phyloP scores from a whole-genome alignment of 2,797 vertebrate species.

The Platyrinchus mystaceus region DNA sequence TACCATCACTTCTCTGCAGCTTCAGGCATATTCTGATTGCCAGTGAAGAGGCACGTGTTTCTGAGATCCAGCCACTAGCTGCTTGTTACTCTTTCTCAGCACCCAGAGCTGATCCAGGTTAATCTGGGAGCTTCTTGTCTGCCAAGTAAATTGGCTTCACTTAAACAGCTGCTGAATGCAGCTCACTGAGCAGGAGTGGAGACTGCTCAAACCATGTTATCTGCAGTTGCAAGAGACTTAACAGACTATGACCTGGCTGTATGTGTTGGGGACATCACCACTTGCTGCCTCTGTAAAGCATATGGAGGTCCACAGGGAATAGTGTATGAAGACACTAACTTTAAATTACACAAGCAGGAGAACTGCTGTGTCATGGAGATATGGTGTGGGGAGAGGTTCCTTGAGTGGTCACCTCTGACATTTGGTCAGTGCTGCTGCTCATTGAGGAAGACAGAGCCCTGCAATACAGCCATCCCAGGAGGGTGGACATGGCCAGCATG shows the following conservation, averaged over 20 bases:
- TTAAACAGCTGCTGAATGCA: not conserved
- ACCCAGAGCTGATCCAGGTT: not conserved
- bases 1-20: not conserved
- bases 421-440: not conserved
- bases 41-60: fast-evolving
- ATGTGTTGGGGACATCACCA: fast-evolving
- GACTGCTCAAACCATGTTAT: not conserved
- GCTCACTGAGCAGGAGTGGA: not conserved
- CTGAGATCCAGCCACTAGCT: not conserved
- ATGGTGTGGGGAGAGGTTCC: fast-evolving
- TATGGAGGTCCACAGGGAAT: not conserved
- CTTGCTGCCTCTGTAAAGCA: not conserved
- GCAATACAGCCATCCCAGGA: fast-evolving
- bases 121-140: conserved; percentile 16
- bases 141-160: not conserved
- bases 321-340: not conserved
- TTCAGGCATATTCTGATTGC: not conserved
- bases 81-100: not conserved
- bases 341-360: not conserved
- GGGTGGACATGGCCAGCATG: fast-evolving
- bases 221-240: not conserved
- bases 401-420: not conserved
- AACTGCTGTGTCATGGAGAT: not conserved
- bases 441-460: fast-evolving
- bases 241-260: not conserved